Base-by-base conservation (phyloP, 2,797 vertebrate genomes). In the Chelmon rostratus region DNA sequence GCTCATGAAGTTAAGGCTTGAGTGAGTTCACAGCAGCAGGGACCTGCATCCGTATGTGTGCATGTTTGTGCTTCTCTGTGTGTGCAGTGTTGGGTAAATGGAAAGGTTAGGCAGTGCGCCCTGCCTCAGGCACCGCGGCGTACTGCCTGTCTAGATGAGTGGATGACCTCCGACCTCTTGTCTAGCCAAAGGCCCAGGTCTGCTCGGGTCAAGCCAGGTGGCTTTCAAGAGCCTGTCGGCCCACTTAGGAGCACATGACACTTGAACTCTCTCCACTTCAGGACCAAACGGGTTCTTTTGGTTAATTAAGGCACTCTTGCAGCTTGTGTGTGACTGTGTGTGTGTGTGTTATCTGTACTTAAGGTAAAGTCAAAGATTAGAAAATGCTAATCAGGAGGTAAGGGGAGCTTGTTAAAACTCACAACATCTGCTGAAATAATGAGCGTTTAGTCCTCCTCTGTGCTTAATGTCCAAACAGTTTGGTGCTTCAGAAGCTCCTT, bases 161-260 rank as follows among this genome's bases (percentile, higher is more conserved):
- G 78, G 73, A 70, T 86, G 89, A 91, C 93, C 91, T 88, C 78
- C 73, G 88, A 93, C 89, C 92, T 78, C 66, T 49, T 21, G 92
- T 93, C 91, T 91, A 79, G 91, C 92, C 92, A 86, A 79, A 67
- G 90, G 89, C 90, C 64, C 70, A 65, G 86, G 91, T 92, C 86
- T 76, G 53, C 79, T 78, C 21, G 62, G 92, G 90, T 92, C 92
- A 89, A 86, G 78, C 89, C 88, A 92, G 89, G 89, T 93, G 88
- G 81, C 81, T 90, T 91, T 91, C 82, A 86, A 91, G 88, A 84
- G 73, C 78, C 86, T 47, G 76, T 85, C 77, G 77, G 84, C n/a
- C 50, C 23, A 4, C 82, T 90, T 44, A 53, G 69, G 65, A 86
- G 61, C 83, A 79, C 73, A 81, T 91, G 91, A 91, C 87, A 88